Percentiles rank a stretch among this genome's conserved stretches.
phyloP scores from a whole-genome alignment of 2,888 invertebrate species.

The Ophion ventricosus region DNA sequence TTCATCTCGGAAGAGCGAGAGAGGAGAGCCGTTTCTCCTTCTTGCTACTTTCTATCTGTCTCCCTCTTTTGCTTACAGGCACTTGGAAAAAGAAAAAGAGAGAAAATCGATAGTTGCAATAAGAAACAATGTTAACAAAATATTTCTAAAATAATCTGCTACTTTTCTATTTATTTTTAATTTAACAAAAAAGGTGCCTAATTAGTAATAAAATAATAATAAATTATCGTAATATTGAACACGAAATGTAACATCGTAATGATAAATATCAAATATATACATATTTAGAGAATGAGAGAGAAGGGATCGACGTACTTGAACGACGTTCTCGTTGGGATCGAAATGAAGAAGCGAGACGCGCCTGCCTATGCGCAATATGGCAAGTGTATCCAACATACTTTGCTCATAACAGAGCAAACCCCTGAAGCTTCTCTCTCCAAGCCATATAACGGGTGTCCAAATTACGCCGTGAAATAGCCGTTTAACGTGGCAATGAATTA shows the following conservation, averaged over 20 bases:
- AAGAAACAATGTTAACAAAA: too few species aligned
- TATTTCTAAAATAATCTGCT: too few species aligned
- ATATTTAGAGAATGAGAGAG: background rate
- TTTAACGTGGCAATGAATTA: conserved; percentile 74
- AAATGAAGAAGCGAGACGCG: background rate
- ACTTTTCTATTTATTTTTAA: too few species aligned
- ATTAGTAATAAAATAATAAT: too few species aligned
- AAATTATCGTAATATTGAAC: too few species aligned
- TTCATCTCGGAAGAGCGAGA: conserved; percentile 32
- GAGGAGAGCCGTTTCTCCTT: conserved; percentile 6
- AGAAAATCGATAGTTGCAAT: background rate
- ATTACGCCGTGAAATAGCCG: conserved; percentile 75
- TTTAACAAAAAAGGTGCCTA: too few species aligned
- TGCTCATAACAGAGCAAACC: background rate
- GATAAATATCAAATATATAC: too few species aligned
- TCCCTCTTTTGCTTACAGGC: background rate
- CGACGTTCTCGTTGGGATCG: too few species aligned
- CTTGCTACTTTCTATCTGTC: background rate
- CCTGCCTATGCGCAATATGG: conserved; percentile 10
- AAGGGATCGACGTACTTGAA: background rate
- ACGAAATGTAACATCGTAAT: too few species aligned
- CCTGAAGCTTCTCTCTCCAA: conserved; percentile 30
- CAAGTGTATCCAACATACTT: conserved; percentile 3
- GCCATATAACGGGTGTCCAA: conserved; percentile 68
- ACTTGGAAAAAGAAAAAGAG: background rate